Base-by-base conservation (phyloP, 2,888 invertebrate genomes). In the Rhagonycha fulva region DNA sequence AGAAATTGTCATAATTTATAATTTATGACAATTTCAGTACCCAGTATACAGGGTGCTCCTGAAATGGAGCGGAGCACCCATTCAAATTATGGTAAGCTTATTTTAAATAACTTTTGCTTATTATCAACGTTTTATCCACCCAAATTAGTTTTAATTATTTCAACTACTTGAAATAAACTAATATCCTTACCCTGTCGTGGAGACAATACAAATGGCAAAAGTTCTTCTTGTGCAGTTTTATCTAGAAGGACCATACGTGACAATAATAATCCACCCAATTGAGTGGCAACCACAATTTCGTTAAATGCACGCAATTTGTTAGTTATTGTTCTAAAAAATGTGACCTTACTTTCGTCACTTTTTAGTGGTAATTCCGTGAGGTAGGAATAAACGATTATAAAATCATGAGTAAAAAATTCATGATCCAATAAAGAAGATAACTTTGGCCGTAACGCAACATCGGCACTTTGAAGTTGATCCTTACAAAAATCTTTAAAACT, bases 181-280 rank as follows among this genome's bases (percentile, higher is more conserved):
- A 24, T 69, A 63, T n/a, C 2, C 66, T 30, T 62, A 77, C 74
- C 94, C 87, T 90, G 89, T 88, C 90, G 91, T 11, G 95, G 94
- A 81, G 90, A 91, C 24, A 96, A 89, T 76, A 96, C 89, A 84
- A 89, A 90, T 62, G 95, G 95, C 80, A 96, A 88, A 23, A 94
- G 89, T 87, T 91, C 90, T 79, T 89, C 90, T 85, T 94, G 93
- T 23, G 97, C 97, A 62, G 94, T 93, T 82, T 91, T 89, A 87
- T 97, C 96, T 70, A 97, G 88, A 78, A 98, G 89, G 60, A 97
- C 96, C 89, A 97, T 92, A 82, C 97, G 91, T 0, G 96, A 96
- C 11, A 98, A 89, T 71, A 97, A 87, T 69, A 94, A 89, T 70
- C 93, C 92, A 72, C 94, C 93, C 70, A 98, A 89, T 86, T 96